Conservation (phyloP, 2,797 vertebrate species). For the Anguilla anguilla region DNA sequence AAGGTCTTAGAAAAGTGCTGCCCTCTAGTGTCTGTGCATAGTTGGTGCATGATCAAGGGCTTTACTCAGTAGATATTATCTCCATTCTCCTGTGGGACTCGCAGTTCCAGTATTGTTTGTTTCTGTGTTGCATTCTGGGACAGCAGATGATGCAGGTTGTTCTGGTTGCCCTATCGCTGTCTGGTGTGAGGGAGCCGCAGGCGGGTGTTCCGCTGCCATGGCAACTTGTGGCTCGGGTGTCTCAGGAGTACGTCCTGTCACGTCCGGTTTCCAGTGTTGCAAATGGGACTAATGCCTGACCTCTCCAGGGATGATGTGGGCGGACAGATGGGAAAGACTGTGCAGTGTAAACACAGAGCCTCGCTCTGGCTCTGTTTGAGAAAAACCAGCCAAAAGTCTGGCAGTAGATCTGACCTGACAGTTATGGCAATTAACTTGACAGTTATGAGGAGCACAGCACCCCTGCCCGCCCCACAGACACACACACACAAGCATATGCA, state of each 20-base stretch:
- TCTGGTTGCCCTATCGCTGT: background rate
- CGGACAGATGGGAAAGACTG: background rate
- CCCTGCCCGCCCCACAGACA: background rate
- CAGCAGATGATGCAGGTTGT: background rate
- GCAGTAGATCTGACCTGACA: background rate
- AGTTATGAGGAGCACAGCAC: background rate
- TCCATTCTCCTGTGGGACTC: background rate
- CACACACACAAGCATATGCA: background rate
- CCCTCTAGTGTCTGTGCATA: background rate
- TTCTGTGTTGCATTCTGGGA: constrained; percentile 4
- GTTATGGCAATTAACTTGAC: background rate
- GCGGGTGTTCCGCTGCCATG: background rate
- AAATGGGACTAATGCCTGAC: background rate
- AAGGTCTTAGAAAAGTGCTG: constrained; percentile 11
- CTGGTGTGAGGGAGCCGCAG: background rate
- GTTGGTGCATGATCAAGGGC: background rate
- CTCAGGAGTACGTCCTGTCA: background rate
- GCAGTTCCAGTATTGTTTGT: background rate
- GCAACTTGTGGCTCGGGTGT: background rate
- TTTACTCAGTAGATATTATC: background rate
- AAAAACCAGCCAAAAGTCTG: background rate
- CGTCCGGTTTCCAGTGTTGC: background rate
- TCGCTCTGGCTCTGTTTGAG: background rate
- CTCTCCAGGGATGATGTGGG: background rate
- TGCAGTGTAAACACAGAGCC: background rate